Conservation (phyloP, 2,113 vertebrate species). For the Chelonoidis abingdonii region DNA sequence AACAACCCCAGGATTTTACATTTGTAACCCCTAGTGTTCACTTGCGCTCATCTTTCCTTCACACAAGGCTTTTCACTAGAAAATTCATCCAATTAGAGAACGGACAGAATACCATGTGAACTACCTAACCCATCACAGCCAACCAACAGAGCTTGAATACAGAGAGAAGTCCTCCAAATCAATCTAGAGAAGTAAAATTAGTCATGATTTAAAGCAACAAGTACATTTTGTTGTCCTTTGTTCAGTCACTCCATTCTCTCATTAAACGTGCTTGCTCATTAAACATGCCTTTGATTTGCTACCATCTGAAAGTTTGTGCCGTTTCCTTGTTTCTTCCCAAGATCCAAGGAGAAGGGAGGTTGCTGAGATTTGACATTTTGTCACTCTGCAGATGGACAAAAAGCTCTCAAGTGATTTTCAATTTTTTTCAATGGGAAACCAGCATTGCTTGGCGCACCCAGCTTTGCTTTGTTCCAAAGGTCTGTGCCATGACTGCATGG, state of each 20-base stretch:
- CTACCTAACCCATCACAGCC: too few relatives aligned
- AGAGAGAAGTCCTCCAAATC: neutral
- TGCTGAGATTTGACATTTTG: neutral
- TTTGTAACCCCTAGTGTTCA: neutral
- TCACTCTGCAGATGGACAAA: neutral
- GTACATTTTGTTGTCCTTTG: accelerated
- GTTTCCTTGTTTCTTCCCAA: constrained; percentile 21
- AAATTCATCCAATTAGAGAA: neutral
- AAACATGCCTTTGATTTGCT: neutral
- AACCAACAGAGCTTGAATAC: too few relatives aligned
- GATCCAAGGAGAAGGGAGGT: neutral
- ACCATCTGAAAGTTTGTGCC: neutral
- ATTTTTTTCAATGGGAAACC: neutral
- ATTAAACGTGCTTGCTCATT: accelerated
- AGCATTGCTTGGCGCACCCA: accelerated
- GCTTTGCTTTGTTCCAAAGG: neutral
- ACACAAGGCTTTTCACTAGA: neutral
- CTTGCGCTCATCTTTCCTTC: neutral
- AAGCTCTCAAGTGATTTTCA: neutral
- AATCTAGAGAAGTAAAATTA: accelerated
- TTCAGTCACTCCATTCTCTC: neutral
- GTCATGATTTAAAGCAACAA: neutral
- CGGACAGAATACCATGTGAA: neutral
- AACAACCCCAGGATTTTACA: neutral
- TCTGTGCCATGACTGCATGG: neutral